Conservation (phyloP, 2,797 vertebrate genomes). For the Phalloptychus januarius region DNA sequence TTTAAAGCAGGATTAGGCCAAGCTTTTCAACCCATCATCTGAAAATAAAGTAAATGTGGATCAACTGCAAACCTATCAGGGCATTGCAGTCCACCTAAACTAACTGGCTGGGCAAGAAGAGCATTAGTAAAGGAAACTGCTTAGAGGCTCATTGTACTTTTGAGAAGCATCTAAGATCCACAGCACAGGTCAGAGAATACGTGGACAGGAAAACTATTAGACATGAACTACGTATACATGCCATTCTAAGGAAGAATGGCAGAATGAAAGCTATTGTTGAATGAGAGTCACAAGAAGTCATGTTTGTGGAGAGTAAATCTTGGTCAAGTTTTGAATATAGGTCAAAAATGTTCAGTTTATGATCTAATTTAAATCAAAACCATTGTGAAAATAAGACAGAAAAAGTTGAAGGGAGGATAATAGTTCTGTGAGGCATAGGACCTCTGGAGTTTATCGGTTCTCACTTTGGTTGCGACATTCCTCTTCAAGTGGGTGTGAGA, state of each 20-base stretch:
- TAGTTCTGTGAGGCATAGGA: neutral
- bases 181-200: neutral
- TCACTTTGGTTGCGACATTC: slow-evolving; percentile 30
- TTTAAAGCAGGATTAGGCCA: neutral
- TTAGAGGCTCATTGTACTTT: neutral
- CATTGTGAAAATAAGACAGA: neutral
- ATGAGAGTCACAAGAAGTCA: neutral
- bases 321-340: neutral
- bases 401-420: neutral
- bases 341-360: too few relatives aligned
- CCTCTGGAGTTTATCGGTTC: slow-evolving; percentile 14
- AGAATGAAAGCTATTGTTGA: neutral
- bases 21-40: neutral
- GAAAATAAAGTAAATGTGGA: neutral
- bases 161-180: neutral
- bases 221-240: neutral
- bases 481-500: slow-evolving; percentile 42
- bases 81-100: neutral
- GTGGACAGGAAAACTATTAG: neutral
- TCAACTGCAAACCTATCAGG: neutral
- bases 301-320: neutral
- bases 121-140: neutral
- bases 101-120: neutral
- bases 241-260: neutral
- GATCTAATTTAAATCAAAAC: too few relatives aligned